Evolutionary conservation across 2,797 vertebrate species (phyloP).

Genomic region (Silurus aristotelis): DNA sequence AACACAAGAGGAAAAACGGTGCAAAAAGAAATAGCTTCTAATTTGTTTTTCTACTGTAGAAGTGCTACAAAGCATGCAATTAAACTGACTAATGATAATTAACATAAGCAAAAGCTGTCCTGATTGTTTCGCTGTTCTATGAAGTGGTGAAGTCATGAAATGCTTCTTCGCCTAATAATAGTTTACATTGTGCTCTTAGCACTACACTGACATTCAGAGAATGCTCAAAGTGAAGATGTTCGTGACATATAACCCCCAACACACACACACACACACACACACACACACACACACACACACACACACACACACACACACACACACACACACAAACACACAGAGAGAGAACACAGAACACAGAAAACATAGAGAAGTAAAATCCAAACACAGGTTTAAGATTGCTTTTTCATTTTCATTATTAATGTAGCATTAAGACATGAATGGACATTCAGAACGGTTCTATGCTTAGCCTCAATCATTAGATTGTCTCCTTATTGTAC

Average conservation of each 20-base stretch:
- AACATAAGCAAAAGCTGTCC: conserved; percentile 63
- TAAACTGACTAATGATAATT: conserved; percentile 66
- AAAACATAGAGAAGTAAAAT: conserved; percentile 29
- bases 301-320: background rate
- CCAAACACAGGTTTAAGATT: conserved; percentile 61
- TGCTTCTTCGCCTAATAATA: conserved; percentile 51
- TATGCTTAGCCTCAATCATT: conserved; percentile 67
- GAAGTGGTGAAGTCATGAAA: conserved; percentile 49
- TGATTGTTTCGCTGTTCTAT: conserved; percentile 65
- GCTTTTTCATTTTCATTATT: conserved; percentile 76
- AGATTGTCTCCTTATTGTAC: conserved; percentile 74
- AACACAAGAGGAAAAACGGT: conserved; percentile 60
- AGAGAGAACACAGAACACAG: background rate
- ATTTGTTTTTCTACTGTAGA: conserved; percentile 60
- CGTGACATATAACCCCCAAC: conserved; percentile 24
- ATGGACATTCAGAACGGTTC: conserved; percentile 73
- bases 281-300: conserved; percentile 50
- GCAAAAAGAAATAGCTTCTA: conserved; percentile 59
- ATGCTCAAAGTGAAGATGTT: conserved; percentile 12
- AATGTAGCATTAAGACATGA: conserved; percentile 70
- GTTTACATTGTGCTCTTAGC: conserved; percentile 49
- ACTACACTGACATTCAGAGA: conserved; percentile 40
- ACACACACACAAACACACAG: conserved; percentile 40
- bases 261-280: conserved; percentile 28
- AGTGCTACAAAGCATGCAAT: conserved; percentile 64